Evolutionary conservation across 2,888 invertebrate genomes (phyloP).

Genomic region (Tinea semifulvella): DNA sequence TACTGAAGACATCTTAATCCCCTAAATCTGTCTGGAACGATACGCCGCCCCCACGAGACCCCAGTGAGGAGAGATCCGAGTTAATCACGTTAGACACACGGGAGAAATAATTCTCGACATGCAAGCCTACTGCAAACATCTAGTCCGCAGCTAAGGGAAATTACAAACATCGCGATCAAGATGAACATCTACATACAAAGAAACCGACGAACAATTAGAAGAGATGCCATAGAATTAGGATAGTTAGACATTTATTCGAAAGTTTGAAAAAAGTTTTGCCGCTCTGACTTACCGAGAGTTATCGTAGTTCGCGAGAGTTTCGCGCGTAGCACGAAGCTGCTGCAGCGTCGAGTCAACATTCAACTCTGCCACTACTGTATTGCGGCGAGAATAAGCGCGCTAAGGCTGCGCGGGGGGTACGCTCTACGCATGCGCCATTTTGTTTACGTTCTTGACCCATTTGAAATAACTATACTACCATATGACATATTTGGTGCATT

Average conservation of each 20-base stretch:
- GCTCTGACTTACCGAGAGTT: constrained; percentile 3
- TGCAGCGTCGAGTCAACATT: constrained; percentile 23
- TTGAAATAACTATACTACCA: background rate
- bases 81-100: constrained; percentile 38
- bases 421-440: constrained; percentile 19
- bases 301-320: constrained; percentile 11
- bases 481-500: constrained; percentile 5
- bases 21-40: constrained; percentile 40
- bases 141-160: constrained; percentile 6
- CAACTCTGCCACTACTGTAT: constrained; percentile 21
- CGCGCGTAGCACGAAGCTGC: constrained; percentile 14
- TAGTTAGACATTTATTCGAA: background rate
- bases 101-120: constrained; percentile 23
- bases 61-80: constrained; percentile 38
- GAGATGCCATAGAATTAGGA: background rate
- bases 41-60: constrained; percentile 36
- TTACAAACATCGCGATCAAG: constrained; percentile 5
- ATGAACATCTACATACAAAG: constrained; percentile 4
- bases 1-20: background rate
- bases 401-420: constrained; percentile 22
- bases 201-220: constrained; percentile 7
- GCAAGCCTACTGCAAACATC: constrained; percentile 10
- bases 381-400: constrained; percentile 15
- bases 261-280: constrained; percentile 5
- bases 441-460: background rate